Conservation (phyloP, 2,888 invertebrate genomes). For the Coelopa pilipes region DNA sequence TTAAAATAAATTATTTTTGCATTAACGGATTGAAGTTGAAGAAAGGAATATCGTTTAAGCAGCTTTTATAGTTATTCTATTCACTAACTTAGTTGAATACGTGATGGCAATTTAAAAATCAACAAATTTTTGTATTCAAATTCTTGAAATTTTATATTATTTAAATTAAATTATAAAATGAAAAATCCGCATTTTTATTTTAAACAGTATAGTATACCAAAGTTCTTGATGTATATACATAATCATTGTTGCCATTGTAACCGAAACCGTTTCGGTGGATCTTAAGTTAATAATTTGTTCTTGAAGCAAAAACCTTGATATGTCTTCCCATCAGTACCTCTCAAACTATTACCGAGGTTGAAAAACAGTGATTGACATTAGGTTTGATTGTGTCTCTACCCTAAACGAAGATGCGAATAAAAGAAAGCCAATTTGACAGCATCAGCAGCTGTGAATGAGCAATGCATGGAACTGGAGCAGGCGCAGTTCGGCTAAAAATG, state of each 20-base stretch:
- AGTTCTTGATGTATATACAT: not conserved
- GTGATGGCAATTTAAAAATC: not conserved
- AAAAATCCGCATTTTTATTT: not conserved
- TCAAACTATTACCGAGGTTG: not conserved
- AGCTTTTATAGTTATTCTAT: slow-evolving; percentile 12
- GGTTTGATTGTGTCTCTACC: not conserved
- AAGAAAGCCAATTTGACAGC: not conserved
- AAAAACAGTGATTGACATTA: not conserved
- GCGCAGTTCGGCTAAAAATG: too few species aligned
- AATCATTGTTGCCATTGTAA: too few species aligned
- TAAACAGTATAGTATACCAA: not conserved
- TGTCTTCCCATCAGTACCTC: too few species aligned
- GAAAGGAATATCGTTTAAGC: slow-evolving; percentile 21
- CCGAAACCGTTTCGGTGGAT: too few species aligned
- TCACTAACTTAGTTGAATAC: slow-evolving; percentile 16
- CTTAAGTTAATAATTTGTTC: too few species aligned
- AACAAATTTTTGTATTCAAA: slow-evolving; percentile 30
- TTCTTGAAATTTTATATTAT: slow-evolving; percentile 22
- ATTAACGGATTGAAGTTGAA: not conserved
- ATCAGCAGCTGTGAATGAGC: slow-evolving; percentile 1
- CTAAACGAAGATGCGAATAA: not conserved
- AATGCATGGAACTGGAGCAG: too few species aligned
- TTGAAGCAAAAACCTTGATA: too few species aligned
- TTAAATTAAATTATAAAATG: slow-evolving; percentile 13
- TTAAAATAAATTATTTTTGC: slow-evolving; percentile 27